phyloP scores from a whole-genome alignment of 2,113 vertebrate species.

The Bubalus kerabau region DNA sequence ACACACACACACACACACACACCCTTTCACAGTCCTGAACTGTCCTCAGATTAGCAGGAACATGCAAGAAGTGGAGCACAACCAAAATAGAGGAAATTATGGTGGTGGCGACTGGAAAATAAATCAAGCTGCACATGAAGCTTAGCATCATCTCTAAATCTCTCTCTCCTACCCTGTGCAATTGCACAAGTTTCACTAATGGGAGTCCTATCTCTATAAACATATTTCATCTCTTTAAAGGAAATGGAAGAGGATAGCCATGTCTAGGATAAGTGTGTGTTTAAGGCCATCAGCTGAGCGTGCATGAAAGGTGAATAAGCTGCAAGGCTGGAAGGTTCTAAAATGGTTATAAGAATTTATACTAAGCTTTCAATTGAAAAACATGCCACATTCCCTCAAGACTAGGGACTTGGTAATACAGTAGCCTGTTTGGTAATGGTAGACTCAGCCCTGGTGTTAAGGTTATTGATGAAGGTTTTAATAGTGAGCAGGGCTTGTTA shows the following conservation, averaged over 20 bases:
- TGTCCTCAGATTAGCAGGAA: neutral
- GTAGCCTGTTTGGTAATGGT: neutral
- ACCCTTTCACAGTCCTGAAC: neutral
- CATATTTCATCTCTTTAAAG: conserved; percentile 63
- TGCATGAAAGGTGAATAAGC: conserved; percentile 33
- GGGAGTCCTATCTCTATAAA: conserved; percentile 55
- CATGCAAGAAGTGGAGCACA: neutral
- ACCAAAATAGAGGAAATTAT: neutral
- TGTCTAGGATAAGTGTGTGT: conserved; percentile 47
- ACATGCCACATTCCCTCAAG: neutral
- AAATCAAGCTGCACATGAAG: conserved; percentile 22
- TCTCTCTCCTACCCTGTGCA: conserved; percentile 44
- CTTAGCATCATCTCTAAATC: conserved; percentile 36
- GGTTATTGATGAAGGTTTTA: neutral
- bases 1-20: neutral
- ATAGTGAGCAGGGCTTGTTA: neutral
- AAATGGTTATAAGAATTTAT: conserved; percentile 62
- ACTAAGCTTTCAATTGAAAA: conserved; percentile 29
- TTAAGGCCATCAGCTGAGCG: neutral
- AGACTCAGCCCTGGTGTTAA: neutral
- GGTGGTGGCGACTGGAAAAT: neutral
- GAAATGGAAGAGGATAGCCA: conserved; percentile 35
- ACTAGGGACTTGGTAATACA: neutral
- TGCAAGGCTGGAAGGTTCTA: conserved; percentile 39
- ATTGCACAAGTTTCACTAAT: conserved; percentile 44